Conservation (phyloP, 2,888 invertebrate species). For the Aelia acuminata region DNA sequence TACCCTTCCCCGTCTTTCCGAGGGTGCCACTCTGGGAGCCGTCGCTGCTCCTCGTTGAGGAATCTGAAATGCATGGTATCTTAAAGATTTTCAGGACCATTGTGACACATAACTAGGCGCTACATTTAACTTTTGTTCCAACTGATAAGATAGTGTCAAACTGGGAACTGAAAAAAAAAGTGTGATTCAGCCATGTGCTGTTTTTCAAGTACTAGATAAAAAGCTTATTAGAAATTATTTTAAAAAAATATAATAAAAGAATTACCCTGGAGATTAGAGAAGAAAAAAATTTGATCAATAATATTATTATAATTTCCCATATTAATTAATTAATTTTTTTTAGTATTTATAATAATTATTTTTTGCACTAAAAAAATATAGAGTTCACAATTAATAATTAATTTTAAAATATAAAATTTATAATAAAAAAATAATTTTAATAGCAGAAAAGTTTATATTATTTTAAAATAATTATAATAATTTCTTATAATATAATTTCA, state of each 20-base stretch:
- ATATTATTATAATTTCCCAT: neutral
- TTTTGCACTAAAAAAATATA: neutral
- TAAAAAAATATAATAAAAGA: neutral
- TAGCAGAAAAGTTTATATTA: no score
- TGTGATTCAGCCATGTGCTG: conserved; percentile 56
- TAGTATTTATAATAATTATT: neutral
- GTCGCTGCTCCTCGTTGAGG: conserved; percentile 64
- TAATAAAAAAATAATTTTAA: no score
- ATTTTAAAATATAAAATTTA: neutral
- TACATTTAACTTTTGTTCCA: neutral
- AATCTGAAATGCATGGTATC: conserved; percentile 63
- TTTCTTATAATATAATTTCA: no score
- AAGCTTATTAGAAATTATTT: conserved; percentile 2
- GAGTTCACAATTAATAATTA: neutral
- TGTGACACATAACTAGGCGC: neutral
- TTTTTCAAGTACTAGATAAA: conserved; percentile 43
- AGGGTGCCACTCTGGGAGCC: conserved; percentile 75
- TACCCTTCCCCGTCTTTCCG: conserved; percentile 76
- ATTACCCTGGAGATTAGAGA: neutral
- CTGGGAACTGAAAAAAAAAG: neutral
- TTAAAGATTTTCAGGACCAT: conserved; percentile 54
- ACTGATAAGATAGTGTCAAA: conserved; percentile 50
- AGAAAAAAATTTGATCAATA: neutral
- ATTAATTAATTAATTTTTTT: neutral
- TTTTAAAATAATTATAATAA: no score